Percentiles rank a stretch among this genome's conserved stretches.
Conservation (phyloP, 2,113 vertebrate genomes). For the Galbula dea region DNA sequence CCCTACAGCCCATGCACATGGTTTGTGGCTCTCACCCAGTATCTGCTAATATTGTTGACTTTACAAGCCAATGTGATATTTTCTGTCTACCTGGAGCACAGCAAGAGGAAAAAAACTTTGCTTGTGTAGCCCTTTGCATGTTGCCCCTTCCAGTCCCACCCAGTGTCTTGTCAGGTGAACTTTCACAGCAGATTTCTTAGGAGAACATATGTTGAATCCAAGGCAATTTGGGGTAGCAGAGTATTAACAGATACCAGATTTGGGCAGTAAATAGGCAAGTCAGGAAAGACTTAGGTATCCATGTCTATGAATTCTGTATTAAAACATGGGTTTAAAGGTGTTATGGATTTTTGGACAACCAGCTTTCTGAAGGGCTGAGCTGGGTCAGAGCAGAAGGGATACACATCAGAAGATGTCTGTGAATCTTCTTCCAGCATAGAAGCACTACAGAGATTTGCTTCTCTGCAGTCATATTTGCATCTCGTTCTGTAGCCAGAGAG, state of each 20-base stretch:
- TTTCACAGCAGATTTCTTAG: background rate
- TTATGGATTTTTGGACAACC: background rate
- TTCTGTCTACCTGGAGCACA: background rate
- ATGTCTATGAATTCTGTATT: background rate
- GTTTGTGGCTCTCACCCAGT: background rate
- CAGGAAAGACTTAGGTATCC: background rate
- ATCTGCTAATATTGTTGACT: background rate
- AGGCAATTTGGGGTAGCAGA: background rate
- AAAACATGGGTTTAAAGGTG: background rate
- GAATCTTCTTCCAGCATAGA: accelerated
- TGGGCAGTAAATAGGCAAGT: background rate
- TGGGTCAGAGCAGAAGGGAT: background rate
- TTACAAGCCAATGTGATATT: background rate
- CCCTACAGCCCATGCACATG: background rate
- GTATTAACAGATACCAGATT: background rate
- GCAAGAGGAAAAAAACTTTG: background rate
- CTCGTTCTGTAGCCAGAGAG: background rate
- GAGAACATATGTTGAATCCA: background rate
- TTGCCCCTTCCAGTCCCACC: background rate
- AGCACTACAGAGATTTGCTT: background rate
- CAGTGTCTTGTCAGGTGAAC: background rate
- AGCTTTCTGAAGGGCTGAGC: background rate
- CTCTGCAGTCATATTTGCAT: background rate
- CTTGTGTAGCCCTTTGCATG: too few relatives aligned
- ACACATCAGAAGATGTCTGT: background rate